Conservation (phyloP, 1,140 invertebrate genomes). For the Acromyrmex heyeri region DNA sequence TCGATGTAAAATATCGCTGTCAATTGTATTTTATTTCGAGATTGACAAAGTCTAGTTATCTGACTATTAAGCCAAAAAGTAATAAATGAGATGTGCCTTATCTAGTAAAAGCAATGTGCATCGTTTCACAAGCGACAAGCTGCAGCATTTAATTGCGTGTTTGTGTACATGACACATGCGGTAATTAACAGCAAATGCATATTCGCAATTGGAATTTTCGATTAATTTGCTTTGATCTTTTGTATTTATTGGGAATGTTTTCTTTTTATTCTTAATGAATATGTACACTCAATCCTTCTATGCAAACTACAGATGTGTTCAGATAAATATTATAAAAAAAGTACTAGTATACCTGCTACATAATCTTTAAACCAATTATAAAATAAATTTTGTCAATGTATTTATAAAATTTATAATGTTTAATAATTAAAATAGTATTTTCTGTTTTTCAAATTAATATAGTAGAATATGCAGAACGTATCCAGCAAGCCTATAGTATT, state of each 20-base stretch:
- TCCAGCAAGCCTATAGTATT: not conserved
- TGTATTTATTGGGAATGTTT: not conserved
- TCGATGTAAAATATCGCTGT: not conserved
- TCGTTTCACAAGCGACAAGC: not conserved
- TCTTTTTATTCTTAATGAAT: not conserved
- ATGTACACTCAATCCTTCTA: not conserved
- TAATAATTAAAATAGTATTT: not conserved
- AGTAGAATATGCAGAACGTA: not conserved
- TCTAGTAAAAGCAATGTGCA: not conserved
- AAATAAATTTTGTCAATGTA: not conserved
- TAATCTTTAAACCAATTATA: not conserved
- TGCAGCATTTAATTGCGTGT: not conserved
- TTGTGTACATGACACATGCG: not conserved
- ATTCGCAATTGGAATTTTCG: not conserved
- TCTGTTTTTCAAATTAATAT: not conserved
- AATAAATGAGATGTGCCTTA: not conserved
- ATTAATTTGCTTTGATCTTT: not conserved
- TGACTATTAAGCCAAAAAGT: not conserved
- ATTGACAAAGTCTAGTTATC: not conserved
- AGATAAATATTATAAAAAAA: not conserved
- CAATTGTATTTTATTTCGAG: not conserved
- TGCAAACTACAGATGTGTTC: not conserved
- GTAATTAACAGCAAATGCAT: not conserved
- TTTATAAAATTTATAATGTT: conserved; percentile 6
- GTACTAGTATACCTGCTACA: not conserved